Evolutionary conservation across 1,140 invertebrate genomes (phyloP).

Genomic region (Drosophila yakuba): DNA sequence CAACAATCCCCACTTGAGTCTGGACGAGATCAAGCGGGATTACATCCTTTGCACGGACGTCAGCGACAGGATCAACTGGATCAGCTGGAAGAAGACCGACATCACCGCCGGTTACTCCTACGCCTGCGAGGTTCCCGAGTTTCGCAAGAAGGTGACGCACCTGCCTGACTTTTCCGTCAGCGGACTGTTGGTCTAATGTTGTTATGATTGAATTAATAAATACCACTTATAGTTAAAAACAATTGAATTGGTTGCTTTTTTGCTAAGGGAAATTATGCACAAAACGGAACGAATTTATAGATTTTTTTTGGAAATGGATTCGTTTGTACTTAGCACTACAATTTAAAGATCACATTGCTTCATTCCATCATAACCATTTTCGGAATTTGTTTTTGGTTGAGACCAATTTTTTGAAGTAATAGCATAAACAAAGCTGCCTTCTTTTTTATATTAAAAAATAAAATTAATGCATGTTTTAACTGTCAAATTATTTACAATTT

Average conservation of each 20-base stretch:
- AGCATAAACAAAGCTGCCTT: no score
- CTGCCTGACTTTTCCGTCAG: conserved; percentile 69
- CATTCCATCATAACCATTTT: no score
- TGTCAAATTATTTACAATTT: conserved; percentile 5
- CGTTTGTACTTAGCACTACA: no score
- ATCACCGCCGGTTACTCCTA: conserved; percentile 87
- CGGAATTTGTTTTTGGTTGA: no score
- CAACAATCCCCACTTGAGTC: conserved; percentile 86
- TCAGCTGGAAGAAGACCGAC: conserved; percentile 85
- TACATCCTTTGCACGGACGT: conserved; percentile 86
- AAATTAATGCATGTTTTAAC: background rate
- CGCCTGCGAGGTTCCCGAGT: conserved; percentile 87
- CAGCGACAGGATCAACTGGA: conserved; percentile 85
- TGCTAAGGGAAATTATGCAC: no score
- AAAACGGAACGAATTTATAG: no score
- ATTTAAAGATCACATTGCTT: no score
- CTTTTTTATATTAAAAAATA: no score
- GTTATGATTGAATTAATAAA: background rate
- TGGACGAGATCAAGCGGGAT: conserved; percentile 74
- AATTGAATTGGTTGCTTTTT: no score
- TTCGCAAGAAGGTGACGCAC: conserved; percentile 85
- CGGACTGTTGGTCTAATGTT: conserved; percentile 51
- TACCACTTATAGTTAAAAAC: background rate
- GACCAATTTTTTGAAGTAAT: no score
- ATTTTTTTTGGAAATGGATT: no score